Conservation (phyloP, 1,140 invertebrate genomes). For the Drosophila bifasciata region DNA sequence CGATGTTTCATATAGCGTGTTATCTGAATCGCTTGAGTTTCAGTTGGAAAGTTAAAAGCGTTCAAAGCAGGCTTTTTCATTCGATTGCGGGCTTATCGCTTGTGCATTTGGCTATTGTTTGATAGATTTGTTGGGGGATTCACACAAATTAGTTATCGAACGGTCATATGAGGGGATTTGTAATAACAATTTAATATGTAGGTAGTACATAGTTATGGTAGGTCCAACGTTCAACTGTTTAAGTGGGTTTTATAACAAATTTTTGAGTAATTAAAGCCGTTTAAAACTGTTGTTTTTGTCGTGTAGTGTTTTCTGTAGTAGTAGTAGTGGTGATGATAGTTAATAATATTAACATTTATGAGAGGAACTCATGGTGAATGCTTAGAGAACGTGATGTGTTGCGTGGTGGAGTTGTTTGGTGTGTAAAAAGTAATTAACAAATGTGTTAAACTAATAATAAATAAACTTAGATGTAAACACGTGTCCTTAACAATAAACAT, state of each 20-base stretch:
- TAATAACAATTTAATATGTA: slow-evolving; percentile 30
- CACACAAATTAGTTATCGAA: slow-evolving; percentile 6
- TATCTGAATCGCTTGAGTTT: slow-evolving; percentile 20
- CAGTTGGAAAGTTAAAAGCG: not conserved
- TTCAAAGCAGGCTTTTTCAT: slow-evolving; percentile 5
- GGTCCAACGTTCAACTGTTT: slow-evolving; percentile 17
- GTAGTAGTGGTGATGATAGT: too few species aligned
- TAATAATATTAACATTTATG: slow-evolving; percentile 52
- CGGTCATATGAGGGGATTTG: slow-evolving; percentile 25
- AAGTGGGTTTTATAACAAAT: slow-evolving; percentile 47
- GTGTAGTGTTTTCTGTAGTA: slow-evolving; percentile 23
- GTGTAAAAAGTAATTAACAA: slow-evolving; percentile 72
- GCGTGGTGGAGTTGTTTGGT: slow-evolving; percentile 12
- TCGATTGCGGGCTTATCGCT: slow-evolving; percentile 23
- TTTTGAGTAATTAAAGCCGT: slow-evolving; percentile 43
- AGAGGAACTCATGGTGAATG: slow-evolving; percentile 71
- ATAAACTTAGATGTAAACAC: slow-evolving; percentile 71
- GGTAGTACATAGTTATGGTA: slow-evolving; percentile 40
- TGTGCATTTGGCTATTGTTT: slow-evolving; percentile 12
- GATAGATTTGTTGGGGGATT: slow-evolving; percentile 13
- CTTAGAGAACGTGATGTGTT: slow-evolving; percentile 42
- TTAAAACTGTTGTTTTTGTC: slow-evolving; percentile 26
- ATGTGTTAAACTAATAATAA: slow-evolving; percentile 61
- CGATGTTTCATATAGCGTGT: slow-evolving; percentile 17
- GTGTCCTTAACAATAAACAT: slow-evolving; percentile 45